Evolutionary conservation across 1,140 invertebrate genomes (phyloP), one percentile per base, ranked within the genome.

Genomic region (Penaeus japonicus): DNA sequence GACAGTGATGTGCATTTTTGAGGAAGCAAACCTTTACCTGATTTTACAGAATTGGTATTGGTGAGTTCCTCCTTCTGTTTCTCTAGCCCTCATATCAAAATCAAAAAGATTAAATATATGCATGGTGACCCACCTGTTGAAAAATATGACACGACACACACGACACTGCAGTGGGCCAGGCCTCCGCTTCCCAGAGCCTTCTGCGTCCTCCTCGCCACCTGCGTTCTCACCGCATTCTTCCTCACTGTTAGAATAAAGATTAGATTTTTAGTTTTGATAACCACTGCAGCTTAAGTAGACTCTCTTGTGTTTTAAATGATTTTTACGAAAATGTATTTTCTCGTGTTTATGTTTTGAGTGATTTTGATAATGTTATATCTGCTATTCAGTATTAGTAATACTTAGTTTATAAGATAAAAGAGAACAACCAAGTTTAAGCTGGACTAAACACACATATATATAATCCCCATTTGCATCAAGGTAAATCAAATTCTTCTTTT

Each of bases 111-210:
- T 55, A 82, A 57, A n/a, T 57, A 0, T 81, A 81, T 55, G 30
- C 1, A 35, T n/a, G 17, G 1, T 17, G 54, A 27, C 81, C 30
- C 54, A 89, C 87, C 87, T 89, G 53, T 84, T 89, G 30, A 62
- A 89, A 75, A 89, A 89, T 12, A 89, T 32, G 22, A 78, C 70
- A 15, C 81, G 53, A 79, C 87, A 89, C 4, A 89, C 81, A 20
- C 87, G 87, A 24, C 87, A 89, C 65, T 89, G 87, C 10, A 83
- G 59, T 32, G 87, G 87, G 30, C 87, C 87, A 39, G 81, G 65
- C 39, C 84, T 89, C 47, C 82, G 83, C 39, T 89, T 84, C n/a
- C 70, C 79, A 30, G 24, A 27, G 20, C 53, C 85, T 35, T 82
- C 79, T 54, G 35, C 27, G 15, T 53, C 47, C 22, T 47, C 75